phyloP scores from a whole-genome alignment of 2,797 vertebrate genomes.

The Sebastes hubbsi region DNA sequence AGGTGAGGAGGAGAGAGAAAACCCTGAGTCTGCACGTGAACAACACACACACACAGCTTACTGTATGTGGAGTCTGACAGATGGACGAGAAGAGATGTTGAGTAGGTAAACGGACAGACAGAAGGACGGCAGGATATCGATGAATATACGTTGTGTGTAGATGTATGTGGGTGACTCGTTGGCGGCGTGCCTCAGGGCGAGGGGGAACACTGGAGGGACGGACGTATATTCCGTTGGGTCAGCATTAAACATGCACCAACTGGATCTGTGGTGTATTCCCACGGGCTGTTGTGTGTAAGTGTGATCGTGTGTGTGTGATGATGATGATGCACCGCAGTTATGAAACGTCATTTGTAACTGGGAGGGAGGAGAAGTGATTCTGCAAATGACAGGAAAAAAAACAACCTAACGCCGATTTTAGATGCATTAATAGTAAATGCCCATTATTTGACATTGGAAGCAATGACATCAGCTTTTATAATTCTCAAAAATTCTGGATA shows the following conservation, averaged over 20 bases:
- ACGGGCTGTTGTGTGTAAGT: constrained; percentile 32
- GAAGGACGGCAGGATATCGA: constrained; percentile 2
- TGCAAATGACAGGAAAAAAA: constrained; percentile 50
- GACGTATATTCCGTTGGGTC: constrained; percentile 64
- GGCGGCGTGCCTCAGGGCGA: constrained; percentile 32
- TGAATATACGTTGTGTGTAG: constrained; percentile 7
- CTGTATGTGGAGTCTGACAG: neutral
- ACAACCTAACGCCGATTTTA: constrained; percentile 40
- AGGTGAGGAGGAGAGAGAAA: constrained; percentile 62
- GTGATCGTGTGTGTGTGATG: constrained; percentile 12
- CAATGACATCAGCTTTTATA: neutral
- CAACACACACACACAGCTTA: constrained; percentile 14
- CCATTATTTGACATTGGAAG: constrained; percentile 14
- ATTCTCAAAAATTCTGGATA: neutral
- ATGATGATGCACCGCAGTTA: constrained; percentile 27
- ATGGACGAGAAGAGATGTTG: neutral
- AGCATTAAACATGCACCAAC: constrained; percentile 75
- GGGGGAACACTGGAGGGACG: constrained; percentile 47
- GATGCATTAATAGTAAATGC: constrained; percentile 18
- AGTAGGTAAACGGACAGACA: constrained; percentile 15
- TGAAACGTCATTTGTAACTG: constrained; percentile 35
- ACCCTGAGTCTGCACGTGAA: constrained; percentile 58
- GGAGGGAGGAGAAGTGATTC: constrained; percentile 29
- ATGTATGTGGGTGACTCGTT: constrained; percentile 39
- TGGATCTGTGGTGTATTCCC: constrained; percentile 63